phyloP scores from a whole-genome alignment of 2,888 invertebrate species.

The Tolmerus cingulatus region DNA sequence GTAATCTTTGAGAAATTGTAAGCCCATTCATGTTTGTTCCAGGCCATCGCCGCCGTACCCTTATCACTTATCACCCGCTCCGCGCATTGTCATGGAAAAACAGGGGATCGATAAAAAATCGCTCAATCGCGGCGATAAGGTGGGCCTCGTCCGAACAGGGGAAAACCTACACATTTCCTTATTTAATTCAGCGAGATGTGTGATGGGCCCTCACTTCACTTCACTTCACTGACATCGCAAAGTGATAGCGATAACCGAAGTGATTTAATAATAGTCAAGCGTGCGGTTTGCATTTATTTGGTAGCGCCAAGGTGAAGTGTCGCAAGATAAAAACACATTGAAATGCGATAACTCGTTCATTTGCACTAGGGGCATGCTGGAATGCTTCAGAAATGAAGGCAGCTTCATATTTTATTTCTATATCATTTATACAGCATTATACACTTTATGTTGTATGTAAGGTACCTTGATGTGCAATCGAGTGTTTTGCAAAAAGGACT shows the following conservation, averaged over 20 bases:
- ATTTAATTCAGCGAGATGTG: not conserved
- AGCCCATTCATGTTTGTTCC: not conserved
- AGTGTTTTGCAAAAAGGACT: not conserved
- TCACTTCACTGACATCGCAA: not conserved
- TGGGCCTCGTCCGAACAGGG: not conserved
- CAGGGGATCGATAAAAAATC: not conserved
- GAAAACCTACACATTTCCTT: not conserved
- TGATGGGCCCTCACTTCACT: not conserved
- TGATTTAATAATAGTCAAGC: not conserved
- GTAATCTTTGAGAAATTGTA: not conserved
- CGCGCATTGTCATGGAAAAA: not conserved
- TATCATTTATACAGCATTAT: not conserved
- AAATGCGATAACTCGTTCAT: not conserved
- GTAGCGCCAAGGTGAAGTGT: slow-evolving; percentile 16
- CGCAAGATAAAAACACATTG: not conserved
- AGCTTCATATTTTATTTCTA: not conserved
- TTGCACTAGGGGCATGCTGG: not conserved
- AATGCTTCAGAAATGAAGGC: not conserved
- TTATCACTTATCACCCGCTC: not conserved
- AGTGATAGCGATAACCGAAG: not conserved
- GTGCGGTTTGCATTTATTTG: slow-evolving; percentile 4
- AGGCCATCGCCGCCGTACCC: not conserved
- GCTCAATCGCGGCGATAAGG: not conserved
- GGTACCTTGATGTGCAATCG: not conserved
- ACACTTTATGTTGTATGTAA: not conserved